Conservation (phyloP, 2,888 invertebrate genomes). For the Drosophila emarginata region DNA sequence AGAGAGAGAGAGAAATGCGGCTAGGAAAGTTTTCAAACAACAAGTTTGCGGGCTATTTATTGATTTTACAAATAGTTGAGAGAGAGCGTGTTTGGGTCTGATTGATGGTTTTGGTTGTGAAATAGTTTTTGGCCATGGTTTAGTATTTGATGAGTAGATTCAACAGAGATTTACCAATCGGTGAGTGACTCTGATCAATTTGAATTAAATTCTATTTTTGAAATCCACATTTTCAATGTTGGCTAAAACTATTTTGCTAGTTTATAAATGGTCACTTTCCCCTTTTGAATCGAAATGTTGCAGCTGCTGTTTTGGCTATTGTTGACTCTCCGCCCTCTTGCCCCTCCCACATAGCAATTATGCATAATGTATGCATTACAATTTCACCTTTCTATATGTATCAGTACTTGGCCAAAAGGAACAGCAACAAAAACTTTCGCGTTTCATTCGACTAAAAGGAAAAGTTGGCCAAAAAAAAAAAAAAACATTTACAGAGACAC, state of each 20-base stretch:
- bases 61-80: conserved; percentile 70
- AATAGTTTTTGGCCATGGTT: neutral
- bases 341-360: conserved; percentile 34
- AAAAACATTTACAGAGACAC: conserved; percentile 64
- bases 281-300: conserved; percentile 24
- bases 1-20: conserved; percentile 15
- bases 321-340: neutral
- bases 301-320: conserved; percentile 17
- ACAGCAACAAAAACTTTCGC: conserved; percentile 47
- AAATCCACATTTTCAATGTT: too few species aligned
- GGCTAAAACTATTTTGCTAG: neutral
- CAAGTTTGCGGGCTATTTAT: conserved; percentile 72
- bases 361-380: conserved; percentile 39
- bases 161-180: neutral
- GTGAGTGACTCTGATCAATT: too few species aligned
- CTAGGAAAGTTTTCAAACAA: conserved; percentile 49
- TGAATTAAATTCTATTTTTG: too few species aligned
- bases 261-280: conserved; percentile 34
- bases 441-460: conserved; percentile 48
- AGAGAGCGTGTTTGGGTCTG: conserved; percentile 49
- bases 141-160: conserved; percentile 24
- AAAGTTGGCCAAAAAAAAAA: conserved; percentile 38
- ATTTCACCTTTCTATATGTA: neutral
- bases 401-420: conserved; percentile 36
- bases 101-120: conserved; percentile 54